Base-by-base conservation (phyloP, 2,113 vertebrate species). In the Pongo abelii region DNA sequence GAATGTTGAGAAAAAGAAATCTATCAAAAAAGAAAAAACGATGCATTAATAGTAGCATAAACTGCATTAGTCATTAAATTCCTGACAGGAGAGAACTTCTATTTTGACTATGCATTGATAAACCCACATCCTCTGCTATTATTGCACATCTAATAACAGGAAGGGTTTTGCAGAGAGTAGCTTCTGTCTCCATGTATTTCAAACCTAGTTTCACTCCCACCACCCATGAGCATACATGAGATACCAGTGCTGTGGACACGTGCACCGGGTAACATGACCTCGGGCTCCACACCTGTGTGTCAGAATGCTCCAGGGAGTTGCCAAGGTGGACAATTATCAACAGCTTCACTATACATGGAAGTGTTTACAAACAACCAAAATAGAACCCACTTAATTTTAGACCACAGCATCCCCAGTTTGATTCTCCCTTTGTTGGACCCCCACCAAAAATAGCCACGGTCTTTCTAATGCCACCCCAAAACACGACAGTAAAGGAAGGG, bases 1-100 rank as follows among this genome's bases (percentile, higher is more conserved):
- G 16, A 38, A 85, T 74, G 84, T 46, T 52, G 57, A 96, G 61
- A 96, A 67, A 91, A 64, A 64, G 88, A 43, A 77, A 93, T 67
- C 35, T 6, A 95, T 46, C 55, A 86, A 94, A 94, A 72, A 77
- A 18, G 77, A 80, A 93, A 87, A 81, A 55, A 38, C 3, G 6
- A 43, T 35, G 1, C 10, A 43, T 64, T 83, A 96, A 74, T 38
- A 85, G 46, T 3, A 69, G 46, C 87, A 88, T 64, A 46, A 81
- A 95, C 35, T 93, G 30, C 55, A 48, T 74, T 52, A 95, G 48
- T 80, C 80, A 69, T 61, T 80, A 27, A 30, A 61, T 89, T 87
- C 40, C 48, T 84, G 48, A 80, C n/a, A 95, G 50, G 16, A 83
- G 3, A 96, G 18, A 85, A 52, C 30, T 40, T 43, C 64, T 50